phyloP scores from a whole-genome alignment of 2,888 invertebrate species.

The Drosophila pegasa region DNA sequence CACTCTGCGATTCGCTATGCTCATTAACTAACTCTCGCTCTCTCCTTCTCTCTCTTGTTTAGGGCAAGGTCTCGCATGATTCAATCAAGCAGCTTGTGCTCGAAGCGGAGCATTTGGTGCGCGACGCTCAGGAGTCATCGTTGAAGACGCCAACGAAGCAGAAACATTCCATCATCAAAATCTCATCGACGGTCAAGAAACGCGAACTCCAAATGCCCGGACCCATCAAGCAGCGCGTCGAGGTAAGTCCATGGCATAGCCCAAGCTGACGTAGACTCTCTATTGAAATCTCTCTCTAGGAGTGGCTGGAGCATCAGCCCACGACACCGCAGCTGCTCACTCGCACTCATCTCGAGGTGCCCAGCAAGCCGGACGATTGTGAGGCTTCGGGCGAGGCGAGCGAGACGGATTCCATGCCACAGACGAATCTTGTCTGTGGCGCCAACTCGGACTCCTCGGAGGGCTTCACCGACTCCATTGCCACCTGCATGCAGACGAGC shows the following conservation, averaged over 20 bases:
- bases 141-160: constrained; percentile 84
- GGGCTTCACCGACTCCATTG: constrained; percentile 91
- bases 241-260: constrained; percentile 69
- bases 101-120: constrained; percentile 92
- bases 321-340: constrained; percentile 66
- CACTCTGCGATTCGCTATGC: constrained; percentile 58
- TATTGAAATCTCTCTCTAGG: constrained; percentile 60
- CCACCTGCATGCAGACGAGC: constrained; percentile 87
- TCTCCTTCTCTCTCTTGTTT: constrained; percentile 14
- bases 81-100: constrained; percentile 91
- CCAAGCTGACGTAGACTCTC: neutral
- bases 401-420: constrained; percentile 86
- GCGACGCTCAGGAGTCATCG: constrained; percentile 83
- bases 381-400: constrained; percentile 96
- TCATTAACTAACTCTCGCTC: constrained; percentile 54
- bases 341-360: constrained; percentile 48
- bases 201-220: constrained; percentile 83
- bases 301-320: constrained; percentile 85
- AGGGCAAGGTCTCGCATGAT: constrained; percentile 86
- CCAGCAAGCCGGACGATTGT: constrained; percentile 86
- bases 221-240: constrained; percentile 84
- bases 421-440: constrained; percentile 51
- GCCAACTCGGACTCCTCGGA: constrained; percentile 90
- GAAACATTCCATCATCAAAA: constrained; percentile 83
- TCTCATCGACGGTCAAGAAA: constrained; percentile 84